These are phyloP conservation scores for Rhineura floridana DNA, from an alignment of 2,113 vertebrate species.

Conservation along the genomic window DNA sequence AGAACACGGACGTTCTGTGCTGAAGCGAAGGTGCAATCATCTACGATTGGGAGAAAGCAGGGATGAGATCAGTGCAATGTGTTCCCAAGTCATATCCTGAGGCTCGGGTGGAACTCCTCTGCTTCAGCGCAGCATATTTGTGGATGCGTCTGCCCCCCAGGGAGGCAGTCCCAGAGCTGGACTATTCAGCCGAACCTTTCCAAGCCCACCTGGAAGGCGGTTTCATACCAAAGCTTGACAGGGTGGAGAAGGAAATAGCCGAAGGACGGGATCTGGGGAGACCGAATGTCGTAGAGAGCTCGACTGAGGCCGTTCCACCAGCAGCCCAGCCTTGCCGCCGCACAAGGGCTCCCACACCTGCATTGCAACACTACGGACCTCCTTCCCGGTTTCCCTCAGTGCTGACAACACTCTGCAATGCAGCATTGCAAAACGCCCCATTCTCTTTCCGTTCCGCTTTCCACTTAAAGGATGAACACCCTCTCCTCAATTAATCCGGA, in stretches of 20 bases:
- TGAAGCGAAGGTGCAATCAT: background rate
- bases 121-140: background rate
- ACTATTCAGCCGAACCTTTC: background rate
- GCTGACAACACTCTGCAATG: constrained; percentile 59
- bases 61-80: background rate
- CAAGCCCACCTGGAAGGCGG: background rate
- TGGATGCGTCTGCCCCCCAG: background rate
- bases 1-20: background rate
- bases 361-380: constrained; percentile 57
- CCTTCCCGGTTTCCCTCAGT: constrained; percentile 31
- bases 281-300: background rate
- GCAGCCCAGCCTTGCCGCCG: background rate
- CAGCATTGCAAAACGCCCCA: constrained; percentile 54
- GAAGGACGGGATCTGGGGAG: background rate
- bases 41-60: background rate
- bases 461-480: background rate
- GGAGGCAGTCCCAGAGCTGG: background rate
- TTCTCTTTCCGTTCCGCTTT: background rate
- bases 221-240: background rate
- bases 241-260: constrained; percentile 10
- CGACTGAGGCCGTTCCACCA: background rate
- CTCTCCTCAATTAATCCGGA: too few species aligned
- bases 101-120: background rate
- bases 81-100: background rate
- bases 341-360: constrained; percentile 21